Evolutionary conservation across 2,797 vertebrate species (phyloP).

Genomic region (Pelobates cultripes): DNA sequence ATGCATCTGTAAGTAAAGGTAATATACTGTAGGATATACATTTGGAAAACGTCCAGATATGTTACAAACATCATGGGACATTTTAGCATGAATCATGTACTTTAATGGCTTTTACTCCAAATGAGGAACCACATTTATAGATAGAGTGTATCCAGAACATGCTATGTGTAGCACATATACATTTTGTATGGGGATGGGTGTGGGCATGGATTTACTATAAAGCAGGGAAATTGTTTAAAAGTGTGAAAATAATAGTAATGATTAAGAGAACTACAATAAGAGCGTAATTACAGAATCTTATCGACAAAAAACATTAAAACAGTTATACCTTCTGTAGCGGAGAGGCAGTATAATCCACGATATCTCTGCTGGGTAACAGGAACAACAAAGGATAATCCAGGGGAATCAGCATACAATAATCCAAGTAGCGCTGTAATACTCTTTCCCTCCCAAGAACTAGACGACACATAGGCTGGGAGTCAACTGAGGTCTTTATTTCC

Average conservation of each 20-base stretch:
- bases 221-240: not conserved
- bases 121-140: slow-evolving; percentile 1
- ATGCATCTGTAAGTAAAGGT: slow-evolving; percentile 17
- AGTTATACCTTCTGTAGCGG: too few relatives aligned
- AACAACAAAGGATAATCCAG: too few relatives aligned
- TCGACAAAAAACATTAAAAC: too few relatives aligned
- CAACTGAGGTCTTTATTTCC: too few relatives aligned
- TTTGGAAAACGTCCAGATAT: slow-evolving; percentile 32
- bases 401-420: too few relatives aligned
- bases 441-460: too few relatives aligned
- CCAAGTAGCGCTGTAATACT: too few relatives aligned
- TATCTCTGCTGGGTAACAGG: too few relatives aligned
- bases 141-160: not conserved
- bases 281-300: too few relatives aligned
- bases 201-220: not conserved
- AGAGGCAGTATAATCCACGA: too few relatives aligned
- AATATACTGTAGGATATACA: slow-evolving; percentile 13
- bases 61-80: slow-evolving; percentile 35
- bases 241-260: not conserved
- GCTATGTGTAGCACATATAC: not conserved
- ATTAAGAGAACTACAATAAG: too few relatives aligned
- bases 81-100: slow-evolving; percentile 28
- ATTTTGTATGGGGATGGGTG: not conserved
- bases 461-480: too few relatives aligned
- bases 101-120: slow-evolving; percentile 28